Evolutionary conservation across 1,140 invertebrate species (phyloP), one percentile per base, ranked within the genome.

Genomic region (Geopemphigus sp.): DNA sequence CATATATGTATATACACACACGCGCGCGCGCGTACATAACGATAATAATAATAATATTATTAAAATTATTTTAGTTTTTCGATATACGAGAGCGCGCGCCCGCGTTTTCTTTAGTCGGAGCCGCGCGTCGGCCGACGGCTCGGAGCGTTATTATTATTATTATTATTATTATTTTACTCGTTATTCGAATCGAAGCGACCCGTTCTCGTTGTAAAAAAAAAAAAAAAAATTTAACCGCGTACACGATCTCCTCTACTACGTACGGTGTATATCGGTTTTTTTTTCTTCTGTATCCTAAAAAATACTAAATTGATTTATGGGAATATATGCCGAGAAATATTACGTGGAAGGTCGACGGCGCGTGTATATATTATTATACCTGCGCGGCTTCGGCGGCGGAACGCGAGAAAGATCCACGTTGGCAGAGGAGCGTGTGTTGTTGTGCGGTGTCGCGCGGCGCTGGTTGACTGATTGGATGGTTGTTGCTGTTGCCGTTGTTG

Each of bases 291-390:
- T 72, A 54, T 54, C 24, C 47, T 29, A 72, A 39, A 72, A 72
- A 72, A 72, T 54, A 72, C 24, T 12, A 72, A 72, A 72, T 72
- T 72, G 68, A 72, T 72, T 72, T 72, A 72, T 72, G 68, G 50
- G 68, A 72, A 72, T 54, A 54, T 72, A 72, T 72, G 53, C 50
- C 54, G 26, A n/a, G 19, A 54, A 53, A 29, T 50, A 54, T 17
- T 17, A 29, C 54, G n/a, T 72, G 26, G 39, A 68, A 47, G 66
- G 66, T 47, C 45, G 66, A 17, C 45, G 39, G 11, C 66, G n/a
- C n/a, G n/a, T n/a, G n/a, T n/a, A n/a, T n/a, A n/a, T n/a, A n/a
- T n/a, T n/a, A 70, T 26, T 70, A 45, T 45, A 70, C 47, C 45
- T 70, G 47, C 47, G 17, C 53, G 39, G n/a, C n/a, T n/a, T n/a